Evolutionary conservation across 2,888 invertebrate species (phyloP), one percentile per base, ranked within the genome.

Genomic region (Heliconius aoede): DNA sequence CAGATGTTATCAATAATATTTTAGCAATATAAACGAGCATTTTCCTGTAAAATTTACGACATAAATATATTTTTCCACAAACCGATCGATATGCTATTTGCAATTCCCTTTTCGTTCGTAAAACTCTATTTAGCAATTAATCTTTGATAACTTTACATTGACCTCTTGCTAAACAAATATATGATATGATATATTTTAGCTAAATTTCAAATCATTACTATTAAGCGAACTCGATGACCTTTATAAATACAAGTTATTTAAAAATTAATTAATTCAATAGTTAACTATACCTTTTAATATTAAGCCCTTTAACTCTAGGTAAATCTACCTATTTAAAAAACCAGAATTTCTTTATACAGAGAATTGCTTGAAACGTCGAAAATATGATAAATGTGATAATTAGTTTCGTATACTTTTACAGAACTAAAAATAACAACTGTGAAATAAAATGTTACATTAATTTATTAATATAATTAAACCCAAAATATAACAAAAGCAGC

Each of bases 91-190:
- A 28, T 51, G 21, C 46, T 21, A 68, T 51, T n/a, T n/a, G n/a
- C n/a, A n/a, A n/a, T n/a, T n/a, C n/a, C n/a, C n/a, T n/a, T n/a
- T n/a, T n/a, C n/a, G 1, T 24, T 67, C 24, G 40, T 40, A 4
- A 51, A 28, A 68, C 51, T 2, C 24, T 28, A 26, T 26, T 15
- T 46, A 24, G 55, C 30, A 55, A 55, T 32, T 55, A 55, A 30
- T 55, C n/a, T 24, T 30, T 51, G 69, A 69, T 69, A 69, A 55
- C 69, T 55, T 69, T 55, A 24, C n/a, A 30, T 32, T 55, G 32
- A 69, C 51, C 69, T 55, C 55, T 30, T 32, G 21, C 13, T n/a
- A 30, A 55, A 32, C 30, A n/a, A 28, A 51, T 18, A 46, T 69
- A 13, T 30, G 51, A 69, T 30, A 65, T 21, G 46, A 65, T 36